Evolutionary conservation across 37 sponge, comb jelly and placozoan genomes (phyloP), one percentile per base, ranked within the genome.

Genomic region (Mnemiopsis leidyi): DNA sequence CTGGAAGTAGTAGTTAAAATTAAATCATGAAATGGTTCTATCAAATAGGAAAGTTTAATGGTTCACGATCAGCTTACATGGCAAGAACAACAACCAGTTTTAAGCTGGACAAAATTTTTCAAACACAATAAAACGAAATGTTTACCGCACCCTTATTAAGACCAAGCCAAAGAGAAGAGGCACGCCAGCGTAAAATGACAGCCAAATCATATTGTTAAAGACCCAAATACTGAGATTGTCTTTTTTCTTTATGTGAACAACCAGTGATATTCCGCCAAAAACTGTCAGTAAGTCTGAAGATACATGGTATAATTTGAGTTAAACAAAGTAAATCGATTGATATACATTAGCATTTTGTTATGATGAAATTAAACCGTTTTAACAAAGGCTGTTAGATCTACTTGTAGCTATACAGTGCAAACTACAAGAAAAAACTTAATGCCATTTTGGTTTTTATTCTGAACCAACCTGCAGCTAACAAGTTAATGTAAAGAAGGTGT

Each of bases 181-280:
- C 1, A 40, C 90, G 0, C 90, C 90, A 9, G 90, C 48, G 61
- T 85, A 85, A 61, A 85, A 85, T 3, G 90, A 85, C 29, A 85
- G 26, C 90, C 90, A 85, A 16, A 85, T 85, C 90, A 85, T 85
- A 61, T 85, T 85, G 29, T 85, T 85, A 40, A 85, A 85, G 38
- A 26, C 30, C 79, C 79, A 77, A 13, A 77, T 26, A 32, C 32
- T 31, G 79, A 32, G 0, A 1, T 20, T 77, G 35, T 13, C 32
- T 5, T 18, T 36, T 13, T 18, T 77, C 36, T 77, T 77, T 26
- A 77, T 31, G 32, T 77, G 79, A 1, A 77, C 79, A 26, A 77
- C 79, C 79, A 77, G 33, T 16, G 32, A 16, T 16, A 77, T 32
- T 34, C 79, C 79, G 20, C 79, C 79, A 1, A 77, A 3, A 26